Evolutionary conservation across 2,797 vertebrate genomes (phyloP).

Genomic region (Coranthus polyacanthus): DNA sequence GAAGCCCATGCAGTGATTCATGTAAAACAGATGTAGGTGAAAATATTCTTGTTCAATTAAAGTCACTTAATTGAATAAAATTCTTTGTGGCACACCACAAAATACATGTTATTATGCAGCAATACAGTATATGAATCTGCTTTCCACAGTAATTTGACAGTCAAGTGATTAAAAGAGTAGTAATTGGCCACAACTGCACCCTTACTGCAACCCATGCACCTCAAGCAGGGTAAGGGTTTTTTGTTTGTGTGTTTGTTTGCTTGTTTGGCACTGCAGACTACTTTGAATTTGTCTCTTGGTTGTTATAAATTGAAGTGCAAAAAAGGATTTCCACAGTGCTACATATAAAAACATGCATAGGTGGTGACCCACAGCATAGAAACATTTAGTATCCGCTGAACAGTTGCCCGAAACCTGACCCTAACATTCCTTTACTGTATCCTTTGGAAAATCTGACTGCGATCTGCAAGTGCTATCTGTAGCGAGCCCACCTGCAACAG

Average conservation of each 20-base stretch:
- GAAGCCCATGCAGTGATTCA: constrained; percentile 1
- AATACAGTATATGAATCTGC: not conserved
- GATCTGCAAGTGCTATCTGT: constrained; percentile 56
- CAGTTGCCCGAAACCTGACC: constrained; percentile 59
- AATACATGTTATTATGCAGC: too few species aligned
- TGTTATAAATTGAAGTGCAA: constrained; percentile 1
- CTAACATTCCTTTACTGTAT: constrained; percentile 66
- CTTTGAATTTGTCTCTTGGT: not conserved
- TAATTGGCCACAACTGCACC: not conserved
- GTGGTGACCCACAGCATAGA: constrained; percentile 23
- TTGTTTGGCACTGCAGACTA: not conserved
- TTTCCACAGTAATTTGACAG: not conserved
- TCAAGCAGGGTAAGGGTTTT: not conserved
- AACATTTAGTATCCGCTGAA: constrained; percentile 30
- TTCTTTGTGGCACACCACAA: too few species aligned
- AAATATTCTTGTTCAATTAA: not conserved
- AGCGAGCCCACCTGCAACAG: constrained; percentile 76
- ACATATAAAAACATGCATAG: constrained; percentile 16
- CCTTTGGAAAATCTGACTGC: constrained; percentile 76
- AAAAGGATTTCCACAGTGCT: not conserved
- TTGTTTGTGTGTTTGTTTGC: not conserved
- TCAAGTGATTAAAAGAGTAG: not conserved
- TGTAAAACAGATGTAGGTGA: not conserved
- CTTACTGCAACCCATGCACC: too few species aligned
- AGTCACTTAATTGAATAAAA: not conserved